These are phyloP conservation scores for Heliconius hortense DNA, from an alignment of 2,888 invertebrate genomes.

Conservation along the genomic window DNA sequence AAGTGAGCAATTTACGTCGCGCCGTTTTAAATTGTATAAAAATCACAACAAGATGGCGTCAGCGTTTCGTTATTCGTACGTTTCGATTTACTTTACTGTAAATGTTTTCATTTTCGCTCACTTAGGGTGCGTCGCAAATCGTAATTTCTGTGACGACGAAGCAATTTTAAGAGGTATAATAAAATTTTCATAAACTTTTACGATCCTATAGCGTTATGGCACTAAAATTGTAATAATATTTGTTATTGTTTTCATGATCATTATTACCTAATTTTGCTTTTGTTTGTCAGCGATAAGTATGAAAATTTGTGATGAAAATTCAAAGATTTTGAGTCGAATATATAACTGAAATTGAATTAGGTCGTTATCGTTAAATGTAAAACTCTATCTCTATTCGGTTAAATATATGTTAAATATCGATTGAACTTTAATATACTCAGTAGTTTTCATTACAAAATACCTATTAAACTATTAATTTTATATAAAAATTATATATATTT, in stretches of 20 bases:
- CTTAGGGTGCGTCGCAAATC: slow-evolving; percentile 39
- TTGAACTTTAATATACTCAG: too few species aligned
- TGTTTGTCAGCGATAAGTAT: slow-evolving; percentile 11
- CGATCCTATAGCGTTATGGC: slow-evolving; percentile 40
- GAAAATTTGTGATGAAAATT: background rate
- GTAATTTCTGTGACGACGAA: slow-evolving; percentile 48
- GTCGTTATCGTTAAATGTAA: background rate
- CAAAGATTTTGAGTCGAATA: background rate
- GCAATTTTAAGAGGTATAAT: slow-evolving; percentile 49
- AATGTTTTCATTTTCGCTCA: slow-evolving; percentile 35
- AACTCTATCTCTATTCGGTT: background rate
- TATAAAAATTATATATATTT: too few species aligned
- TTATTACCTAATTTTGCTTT: slow-evolving; percentile 26
- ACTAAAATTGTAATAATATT: slow-evolving; percentile 36
- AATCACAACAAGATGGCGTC: slow-evolving; percentile 45
- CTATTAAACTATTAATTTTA: too few species aligned
- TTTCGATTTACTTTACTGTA: slow-evolving; percentile 29
- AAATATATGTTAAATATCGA: too few species aligned
- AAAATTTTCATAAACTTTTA: slow-evolving; percentile 57
- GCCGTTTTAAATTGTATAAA: slow-evolving; percentile 48
- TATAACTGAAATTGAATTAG: background rate
- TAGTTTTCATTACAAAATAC: too few species aligned
- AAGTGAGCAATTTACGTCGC: slow-evolving; percentile 48
- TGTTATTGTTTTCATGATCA: slow-evolving; percentile 26
- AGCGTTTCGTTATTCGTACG: slow-evolving; percentile 26